phyloP scores from a whole-genome alignment of 2,888 invertebrate species.

The Leptopilina syphax region DNA sequence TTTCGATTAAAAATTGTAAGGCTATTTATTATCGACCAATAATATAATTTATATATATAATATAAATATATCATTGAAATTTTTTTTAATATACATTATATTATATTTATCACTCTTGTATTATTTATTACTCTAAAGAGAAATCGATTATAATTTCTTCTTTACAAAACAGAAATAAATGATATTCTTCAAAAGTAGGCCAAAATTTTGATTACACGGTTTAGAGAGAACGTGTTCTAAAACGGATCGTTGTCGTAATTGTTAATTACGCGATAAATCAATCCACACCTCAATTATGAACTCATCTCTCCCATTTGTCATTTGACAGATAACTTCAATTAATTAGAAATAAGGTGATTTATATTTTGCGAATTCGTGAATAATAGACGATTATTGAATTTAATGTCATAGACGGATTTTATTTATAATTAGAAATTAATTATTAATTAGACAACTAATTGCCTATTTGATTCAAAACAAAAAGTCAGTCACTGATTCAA shows the following conservation, averaged over 20 bases:
- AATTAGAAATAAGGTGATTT: background rate
- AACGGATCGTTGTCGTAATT: constrained; percentile 56
- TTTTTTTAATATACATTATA: too few relatives aligned
- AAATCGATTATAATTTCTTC: background rate
- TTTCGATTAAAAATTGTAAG: too few relatives aligned
- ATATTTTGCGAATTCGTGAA: background rate
- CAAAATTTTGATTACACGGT: constrained; percentile 5
- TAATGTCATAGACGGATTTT: background rate
- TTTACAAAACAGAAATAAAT: background rate
- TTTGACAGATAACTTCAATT: constrained; percentile 13
- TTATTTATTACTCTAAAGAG: background rate
- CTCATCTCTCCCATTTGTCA: constrained; percentile 55
- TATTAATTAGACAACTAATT: too few relatives aligned
- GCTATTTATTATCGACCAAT: too few relatives aligned
- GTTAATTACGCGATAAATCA: constrained; percentile 70
- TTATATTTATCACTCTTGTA: too few relatives aligned
- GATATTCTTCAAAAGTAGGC: background rate
- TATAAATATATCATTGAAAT: too few relatives aligned
- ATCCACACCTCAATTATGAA: constrained; percentile 65
- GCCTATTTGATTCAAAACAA: too few relatives aligned
- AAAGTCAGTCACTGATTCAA: too few relatives aligned
- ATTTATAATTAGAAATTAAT: too few relatives aligned
- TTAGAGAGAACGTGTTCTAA: background rate
- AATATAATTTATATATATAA: too few relatives aligned
- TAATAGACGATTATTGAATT: background rate